Evolutionary conservation across 2,888 invertebrate genomes (phyloP).

Genomic region (Choristoneura rosaceana): DNA sequence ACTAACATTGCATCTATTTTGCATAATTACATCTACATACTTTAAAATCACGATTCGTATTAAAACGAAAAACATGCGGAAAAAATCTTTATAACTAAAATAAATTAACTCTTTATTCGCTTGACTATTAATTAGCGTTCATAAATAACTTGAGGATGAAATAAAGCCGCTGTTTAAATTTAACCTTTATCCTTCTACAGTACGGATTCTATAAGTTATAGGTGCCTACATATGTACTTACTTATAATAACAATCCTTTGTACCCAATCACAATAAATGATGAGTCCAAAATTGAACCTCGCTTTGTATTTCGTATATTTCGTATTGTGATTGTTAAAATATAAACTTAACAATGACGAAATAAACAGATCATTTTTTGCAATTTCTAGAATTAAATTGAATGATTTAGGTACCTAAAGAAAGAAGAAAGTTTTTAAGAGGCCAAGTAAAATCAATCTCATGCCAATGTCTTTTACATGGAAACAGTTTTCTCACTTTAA

Average conservation of each 20-base stretch:
- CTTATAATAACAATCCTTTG: conserved; percentile 3
- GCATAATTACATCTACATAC: conserved; percentile 26
- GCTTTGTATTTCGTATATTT: not conserved
- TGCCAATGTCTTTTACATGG: no score
- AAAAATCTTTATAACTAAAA: conserved; percentile 31
- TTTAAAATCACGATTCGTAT: conserved; percentile 38
- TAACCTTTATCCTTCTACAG: conserved; percentile 50
- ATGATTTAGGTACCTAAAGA: no score
- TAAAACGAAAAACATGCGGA: conserved; percentile 37
- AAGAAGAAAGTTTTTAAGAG: no score
- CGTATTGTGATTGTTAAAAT: no score
- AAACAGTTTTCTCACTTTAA: no score
- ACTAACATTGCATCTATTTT: conserved; percentile 30
- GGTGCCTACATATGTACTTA: no score
- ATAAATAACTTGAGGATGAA: conserved; percentile 47
- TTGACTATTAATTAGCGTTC: conserved; percentile 54
- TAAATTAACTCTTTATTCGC: conserved; percentile 41
- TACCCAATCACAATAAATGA: not conserved
- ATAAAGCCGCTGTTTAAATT: conserved; percentile 54
- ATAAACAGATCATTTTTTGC: no score
- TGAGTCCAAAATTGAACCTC: not conserved
- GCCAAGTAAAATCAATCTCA: no score
- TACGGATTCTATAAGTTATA: not conserved
- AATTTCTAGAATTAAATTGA: no score
- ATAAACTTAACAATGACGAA: no score